phyloP scores from a whole-genome alignment of 2,888 invertebrate genomes.

The Campoplex capitator region DNA sequence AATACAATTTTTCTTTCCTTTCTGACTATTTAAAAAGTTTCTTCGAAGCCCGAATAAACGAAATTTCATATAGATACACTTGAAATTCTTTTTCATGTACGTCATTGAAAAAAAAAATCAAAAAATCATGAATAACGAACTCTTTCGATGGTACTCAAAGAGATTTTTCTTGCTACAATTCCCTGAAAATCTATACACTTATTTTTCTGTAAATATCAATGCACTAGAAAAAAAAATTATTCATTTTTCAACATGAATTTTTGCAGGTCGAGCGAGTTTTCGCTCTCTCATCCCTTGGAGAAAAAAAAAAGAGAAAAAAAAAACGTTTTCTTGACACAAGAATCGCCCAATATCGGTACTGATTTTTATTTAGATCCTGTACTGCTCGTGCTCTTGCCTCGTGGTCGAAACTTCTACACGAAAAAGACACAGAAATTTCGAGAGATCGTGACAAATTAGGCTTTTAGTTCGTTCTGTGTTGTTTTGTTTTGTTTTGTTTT shows the following conservation, averaged over 20 bases:
- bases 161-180: neutral
- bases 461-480: neutral
- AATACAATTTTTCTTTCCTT: neutral
- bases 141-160: too few relatives aligned
- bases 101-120: neutral
- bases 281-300: constrained; percentile 55
- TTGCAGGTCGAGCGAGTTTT: constrained; percentile 13
- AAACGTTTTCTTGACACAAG: neutral
- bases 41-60: neutral
- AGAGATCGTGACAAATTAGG: neutral
- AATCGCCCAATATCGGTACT: neutral
- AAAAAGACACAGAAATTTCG: neutral
- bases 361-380: neutral
- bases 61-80: neutral
- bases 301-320: neutral
- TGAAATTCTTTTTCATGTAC: neutral
- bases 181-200: neutral
- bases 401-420: neutral
- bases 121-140: too few relatives aligned
- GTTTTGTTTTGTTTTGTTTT: neutral
- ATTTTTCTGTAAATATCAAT: neutral
- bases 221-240: neutral
- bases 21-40: neutral
- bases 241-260: neutral
- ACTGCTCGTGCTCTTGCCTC: constrained; percentile 15